phyloP scores from a whole-genome alignment of 35 echinoderm and acorn worm species.

The Lytechinus pictus region DNA sequence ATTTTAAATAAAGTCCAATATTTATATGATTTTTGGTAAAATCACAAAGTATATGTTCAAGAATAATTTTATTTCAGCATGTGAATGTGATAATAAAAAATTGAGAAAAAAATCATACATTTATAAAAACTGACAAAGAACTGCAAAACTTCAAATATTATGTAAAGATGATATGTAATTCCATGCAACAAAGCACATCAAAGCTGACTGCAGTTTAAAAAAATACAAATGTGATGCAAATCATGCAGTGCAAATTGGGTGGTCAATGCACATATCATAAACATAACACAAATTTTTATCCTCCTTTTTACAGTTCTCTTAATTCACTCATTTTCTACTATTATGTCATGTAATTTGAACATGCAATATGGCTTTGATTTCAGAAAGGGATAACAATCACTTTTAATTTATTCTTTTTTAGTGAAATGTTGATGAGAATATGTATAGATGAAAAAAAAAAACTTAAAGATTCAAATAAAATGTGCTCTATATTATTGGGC shows the following conservation, averaged over 20 bases:
- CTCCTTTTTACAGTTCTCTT: neutral
- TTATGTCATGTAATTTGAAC: neutral
- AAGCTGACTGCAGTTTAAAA: neutral
- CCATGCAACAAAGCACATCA: constrained; percentile 1
- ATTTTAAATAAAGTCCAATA: too few relatives aligned
- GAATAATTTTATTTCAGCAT: neutral
- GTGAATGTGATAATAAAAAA: neutral
- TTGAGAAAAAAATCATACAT: neutral
- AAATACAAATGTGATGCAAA: neutral
- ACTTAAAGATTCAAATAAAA: neutral
- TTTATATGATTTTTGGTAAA: neutral
- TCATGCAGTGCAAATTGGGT: neutral
- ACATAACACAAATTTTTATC: neutral
- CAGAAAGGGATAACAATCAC: neutral
- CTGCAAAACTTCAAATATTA: neutral
- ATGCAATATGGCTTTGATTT: neutral
- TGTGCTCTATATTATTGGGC: neutral
- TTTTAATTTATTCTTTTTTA: neutral
- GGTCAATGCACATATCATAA: neutral
- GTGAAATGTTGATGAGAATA: neutral
- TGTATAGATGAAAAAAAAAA: too few relatives aligned
- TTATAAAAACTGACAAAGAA: neutral
- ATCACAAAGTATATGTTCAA: neutral
- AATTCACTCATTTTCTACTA: neutral
- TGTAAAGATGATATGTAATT: neutral